Conservation (phyloP, 1,140 invertebrate species). For the Zaprionus davidi region DNA sequence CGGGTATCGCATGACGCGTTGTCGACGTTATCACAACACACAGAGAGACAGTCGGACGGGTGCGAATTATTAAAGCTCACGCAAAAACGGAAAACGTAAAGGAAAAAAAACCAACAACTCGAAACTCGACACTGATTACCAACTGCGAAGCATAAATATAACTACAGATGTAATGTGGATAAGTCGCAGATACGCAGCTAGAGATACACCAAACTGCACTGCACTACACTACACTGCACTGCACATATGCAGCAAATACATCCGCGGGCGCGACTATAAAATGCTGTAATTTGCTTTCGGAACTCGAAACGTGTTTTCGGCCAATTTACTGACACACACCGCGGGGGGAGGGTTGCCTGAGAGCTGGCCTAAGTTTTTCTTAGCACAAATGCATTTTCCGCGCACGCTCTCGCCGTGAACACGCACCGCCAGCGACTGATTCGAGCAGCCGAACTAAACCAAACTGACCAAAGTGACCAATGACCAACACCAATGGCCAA, state of each 20-base stretch:
- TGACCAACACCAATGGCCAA: slow-evolving; percentile 40
- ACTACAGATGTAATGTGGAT: slow-evolving; percentile 4
- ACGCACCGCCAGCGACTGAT: slow-evolving; percentile 39
- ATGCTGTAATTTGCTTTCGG: slow-evolving; percentile 43
- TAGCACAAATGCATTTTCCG: slow-evolving; percentile 30
- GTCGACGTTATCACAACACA: slow-evolving; percentile 36
- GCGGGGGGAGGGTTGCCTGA: not conserved
- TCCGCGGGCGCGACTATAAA: slow-evolving; percentile 28
- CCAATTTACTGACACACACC: slow-evolving; percentile 25
- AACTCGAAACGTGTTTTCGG: slow-evolving; percentile 42
- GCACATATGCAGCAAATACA: slow-evolving; percentile 19
- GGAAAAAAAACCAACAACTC: not conserved
- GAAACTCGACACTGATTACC: slow-evolving; percentile 3
- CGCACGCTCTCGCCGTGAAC: slow-evolving; percentile 31
- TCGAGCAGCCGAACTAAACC: slow-evolving; percentile 12
- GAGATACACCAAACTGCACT: not conserved
- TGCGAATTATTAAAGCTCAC: slow-evolving; percentile 6
- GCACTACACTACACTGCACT: not conserved
- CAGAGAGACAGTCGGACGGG: not conserved
- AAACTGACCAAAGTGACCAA: slow-evolving; percentile 38
- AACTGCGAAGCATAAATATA: slow-evolving; percentile 9
- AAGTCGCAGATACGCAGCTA: slow-evolving; percentile 22
- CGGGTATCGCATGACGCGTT: slow-evolving; percentile 43
- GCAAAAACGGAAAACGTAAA: slow-evolving; percentile 11
- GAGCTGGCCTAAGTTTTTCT: slow-evolving; percentile 20